Evolutionary conservation across 1,140 invertebrate species (phyloP).

Genomic region (Conus betulinus): DNA sequence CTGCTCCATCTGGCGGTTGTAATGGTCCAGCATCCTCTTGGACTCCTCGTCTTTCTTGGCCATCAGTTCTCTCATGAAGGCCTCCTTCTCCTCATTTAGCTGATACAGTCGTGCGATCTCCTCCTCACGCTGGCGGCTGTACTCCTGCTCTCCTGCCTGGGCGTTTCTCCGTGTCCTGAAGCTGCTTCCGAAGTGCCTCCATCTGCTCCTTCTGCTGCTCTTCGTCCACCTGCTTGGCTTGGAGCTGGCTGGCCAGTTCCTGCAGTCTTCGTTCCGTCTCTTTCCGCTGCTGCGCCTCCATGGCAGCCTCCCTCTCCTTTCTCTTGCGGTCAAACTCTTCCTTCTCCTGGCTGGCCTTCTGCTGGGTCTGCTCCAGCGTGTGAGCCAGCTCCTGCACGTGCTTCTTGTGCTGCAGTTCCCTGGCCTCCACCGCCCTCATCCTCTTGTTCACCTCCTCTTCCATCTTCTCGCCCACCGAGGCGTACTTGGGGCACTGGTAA

Average conservation of each 20-base stretch:
- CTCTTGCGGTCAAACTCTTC: neutral
- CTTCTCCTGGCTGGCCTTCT: conserved; percentile 3
- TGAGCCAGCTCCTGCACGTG: conserved; percentile 1
- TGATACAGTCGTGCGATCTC: neutral
- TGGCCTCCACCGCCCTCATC: neutral
- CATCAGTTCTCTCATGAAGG: neutral
- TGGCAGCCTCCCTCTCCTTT: neutral
- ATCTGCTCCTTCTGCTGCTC: conserved; percentile 12
- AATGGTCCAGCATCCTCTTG: neutral
- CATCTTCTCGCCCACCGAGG: conserved; percentile 14
- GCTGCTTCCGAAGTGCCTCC: neutral
- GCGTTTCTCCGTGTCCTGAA: neutral
- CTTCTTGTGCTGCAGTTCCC: conserved; percentile 6
- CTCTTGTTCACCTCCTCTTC: conserved; percentile 6
- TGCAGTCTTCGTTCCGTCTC: neutral
- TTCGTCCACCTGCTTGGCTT: neutral
- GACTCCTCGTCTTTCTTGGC: neutral
- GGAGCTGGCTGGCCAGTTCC: neutral
- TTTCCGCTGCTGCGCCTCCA: neutral
- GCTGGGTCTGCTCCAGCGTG: neutral
- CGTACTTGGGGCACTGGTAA: conserved; percentile 29
- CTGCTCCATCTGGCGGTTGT: neutral
- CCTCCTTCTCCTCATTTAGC: neutral
- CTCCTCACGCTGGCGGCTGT: neutral
- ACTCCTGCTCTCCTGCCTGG: neutral